These are phyloP conservation scores for Acleris cristana DNA, from an alignment of 2,888 invertebrate species.

Conservation along the genomic window DNA sequence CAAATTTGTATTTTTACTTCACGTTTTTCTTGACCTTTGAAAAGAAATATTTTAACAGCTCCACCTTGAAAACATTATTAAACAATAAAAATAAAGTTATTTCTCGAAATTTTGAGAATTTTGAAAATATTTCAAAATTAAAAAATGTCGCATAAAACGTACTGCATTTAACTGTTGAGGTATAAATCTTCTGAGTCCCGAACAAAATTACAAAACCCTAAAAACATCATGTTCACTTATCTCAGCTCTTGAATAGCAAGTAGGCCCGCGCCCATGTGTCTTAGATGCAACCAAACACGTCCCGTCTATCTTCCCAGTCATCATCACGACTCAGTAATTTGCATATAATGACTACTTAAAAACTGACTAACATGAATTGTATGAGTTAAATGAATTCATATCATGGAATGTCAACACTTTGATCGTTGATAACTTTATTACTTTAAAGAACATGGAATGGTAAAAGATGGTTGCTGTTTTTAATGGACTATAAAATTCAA, in stretches of 20 bases:
- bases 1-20: too few relatives aligned
- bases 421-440: constrained; percentile 62
- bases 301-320: constrained; percentile 61
- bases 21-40: too few relatives aligned
- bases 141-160: too few relatives aligned
- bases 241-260: constrained; percentile 9
- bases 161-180: too few relatives aligned
- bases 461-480: constrained; percentile 1
- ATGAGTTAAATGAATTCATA: constrained; percentile 61
- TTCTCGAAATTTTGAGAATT: too few relatives aligned
- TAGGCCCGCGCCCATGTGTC: constrained; percentile 29
- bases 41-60: too few relatives aligned
- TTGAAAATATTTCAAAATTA: too few relatives aligned
- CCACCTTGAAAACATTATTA: too few relatives aligned
- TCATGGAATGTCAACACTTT: constrained; percentile 66
- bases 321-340: constrained; percentile 70
- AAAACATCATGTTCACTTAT: constrained; percentile 1
- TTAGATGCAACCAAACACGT: constrained; percentile 53
- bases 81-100: too few relatives aligned
- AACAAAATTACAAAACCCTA: background rate
- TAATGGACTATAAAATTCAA: background rate
- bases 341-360: constrained; percentile 77
- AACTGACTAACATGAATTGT: constrained; percentile 67
- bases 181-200: background rate
- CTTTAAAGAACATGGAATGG: constrained; percentile 16